Evolutionary conservation across 1,140 invertebrate genomes (phyloP), one percentile per base, ranked within the genome.

Genomic region (Onthophagus taurus): DNA sequence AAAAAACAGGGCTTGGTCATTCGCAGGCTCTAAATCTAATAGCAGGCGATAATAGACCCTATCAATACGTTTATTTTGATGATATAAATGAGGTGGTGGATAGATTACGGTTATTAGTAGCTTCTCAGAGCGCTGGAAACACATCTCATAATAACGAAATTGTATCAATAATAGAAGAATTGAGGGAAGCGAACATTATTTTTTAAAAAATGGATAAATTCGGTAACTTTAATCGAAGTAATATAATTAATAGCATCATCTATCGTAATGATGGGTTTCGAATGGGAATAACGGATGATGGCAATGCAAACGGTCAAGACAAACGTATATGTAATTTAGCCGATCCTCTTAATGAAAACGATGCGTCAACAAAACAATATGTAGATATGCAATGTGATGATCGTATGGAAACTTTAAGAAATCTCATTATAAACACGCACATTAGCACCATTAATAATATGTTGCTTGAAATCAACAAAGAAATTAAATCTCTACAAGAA

Each of bases 71-170:
- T 3, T 44, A 44, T 18, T 44, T 30, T 2, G 31, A 44, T 21
- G 17, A 44, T 34, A 14, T 31, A 3, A 44, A 44, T 19, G 42
- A 44, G 18, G n/a, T 44, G 4, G 30, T 44, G 1, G 31, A 44
- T 34, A 16, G 42, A 11, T 29, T 44, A 30, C 11, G 26, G 8
- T 18, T 42, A 11, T 18, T 42, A 14, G 11, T 33, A 4, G 41
- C 41, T 11, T 65, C 59, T 11, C 45, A 58, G 42, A 30, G 23
- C 7, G 60, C 60, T 18, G 61, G 63, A 11, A 56, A 64, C 44
- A 53, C 29, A 2, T 55, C 45, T 44, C 53, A 61, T 38, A 45
- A 50, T 12, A 64, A 63, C 51, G 61, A 67, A 56, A 66, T 67
- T 39, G 31, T 57, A 9, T 60, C 56, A 11, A 67, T 65, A 12